Conservation (phyloP, 2,888 invertebrate species). For the Drosophila limbata region DNA sequence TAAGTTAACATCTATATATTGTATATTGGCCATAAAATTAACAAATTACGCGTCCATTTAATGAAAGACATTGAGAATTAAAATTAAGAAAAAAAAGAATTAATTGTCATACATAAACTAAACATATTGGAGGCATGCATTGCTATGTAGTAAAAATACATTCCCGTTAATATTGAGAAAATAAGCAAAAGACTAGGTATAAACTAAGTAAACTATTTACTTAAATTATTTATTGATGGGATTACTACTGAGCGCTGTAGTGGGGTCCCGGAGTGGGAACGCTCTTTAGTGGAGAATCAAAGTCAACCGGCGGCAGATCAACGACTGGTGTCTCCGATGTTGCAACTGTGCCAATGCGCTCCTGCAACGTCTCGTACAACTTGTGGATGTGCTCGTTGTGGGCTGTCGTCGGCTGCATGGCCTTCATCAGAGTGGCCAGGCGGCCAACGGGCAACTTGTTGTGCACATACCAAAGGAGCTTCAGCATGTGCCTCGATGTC, state of each 20-base stretch:
- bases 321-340: constrained; percentile 88
- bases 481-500: constrained; percentile 92
- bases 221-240: not conserved
- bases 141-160: not conserved
- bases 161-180: not conserved
- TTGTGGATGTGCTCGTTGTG: constrained; percentile 94
- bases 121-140: not conserved
- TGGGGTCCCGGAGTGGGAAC: constrained; percentile 93
- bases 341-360: constrained; percentile 90
- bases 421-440: constrained; percentile 86
- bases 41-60: not conserved
- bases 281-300: constrained; percentile 94
- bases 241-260: constrained; percentile 84
- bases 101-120: not conserved
- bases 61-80: not conserved
- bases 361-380: constrained; percentile 91
- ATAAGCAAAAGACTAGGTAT: constrained; percentile 9
- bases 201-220: constrained; percentile 71
- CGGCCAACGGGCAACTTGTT: constrained; percentile 92
- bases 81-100: not conserved
- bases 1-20: not conserved
- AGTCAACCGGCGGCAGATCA: constrained; percentile 89
- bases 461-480: constrained; percentile 94
- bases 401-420: constrained; percentile 87
- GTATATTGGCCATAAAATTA: not conserved